Conservation (phyloP, 2,113 vertebrate species). For the Tupaia tana region DNA sequence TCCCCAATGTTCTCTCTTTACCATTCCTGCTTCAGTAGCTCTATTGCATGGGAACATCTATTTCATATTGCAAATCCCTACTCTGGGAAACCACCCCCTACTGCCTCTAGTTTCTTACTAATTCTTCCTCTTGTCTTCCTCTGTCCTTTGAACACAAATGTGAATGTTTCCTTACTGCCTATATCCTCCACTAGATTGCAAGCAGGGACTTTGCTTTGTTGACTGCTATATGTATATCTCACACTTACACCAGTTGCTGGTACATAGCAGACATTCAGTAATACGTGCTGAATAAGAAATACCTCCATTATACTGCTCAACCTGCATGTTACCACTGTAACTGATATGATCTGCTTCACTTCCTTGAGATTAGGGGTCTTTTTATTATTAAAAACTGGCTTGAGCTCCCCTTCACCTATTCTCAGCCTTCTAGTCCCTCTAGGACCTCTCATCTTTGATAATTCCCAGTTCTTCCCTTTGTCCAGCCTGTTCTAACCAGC, state of each 20-base stretch:
- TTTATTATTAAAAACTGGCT: neutral
- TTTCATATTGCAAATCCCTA: neutral
- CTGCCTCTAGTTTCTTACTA: neutral
- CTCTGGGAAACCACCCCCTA: neutral
- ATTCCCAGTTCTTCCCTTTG: neutral
- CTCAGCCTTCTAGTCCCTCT: neutral
- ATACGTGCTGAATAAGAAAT: neutral
- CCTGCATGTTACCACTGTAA: neutral
- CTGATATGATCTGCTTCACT: neutral
- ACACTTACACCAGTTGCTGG: neutral
- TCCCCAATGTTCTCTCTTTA: neutral
- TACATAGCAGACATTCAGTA: neutral
- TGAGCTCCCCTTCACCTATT: neutral
- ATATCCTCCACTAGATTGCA: neutral
- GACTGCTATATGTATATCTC: neutral
- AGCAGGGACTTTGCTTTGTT: neutral
- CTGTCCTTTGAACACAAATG: neutral
- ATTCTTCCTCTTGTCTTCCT: neutral
- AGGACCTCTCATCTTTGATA: neutral
- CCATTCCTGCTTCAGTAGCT: neutral
- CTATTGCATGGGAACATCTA: neutral
- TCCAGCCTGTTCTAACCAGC: neutral
- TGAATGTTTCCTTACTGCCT: neutral
- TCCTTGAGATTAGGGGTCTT: neutral
- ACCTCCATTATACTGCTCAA: neutral